These are phyloP conservation scores for Phalacrocorax carbo DNA, from an alignment of 2,113 vertebrate species.

Conservation along the genomic window DNA sequence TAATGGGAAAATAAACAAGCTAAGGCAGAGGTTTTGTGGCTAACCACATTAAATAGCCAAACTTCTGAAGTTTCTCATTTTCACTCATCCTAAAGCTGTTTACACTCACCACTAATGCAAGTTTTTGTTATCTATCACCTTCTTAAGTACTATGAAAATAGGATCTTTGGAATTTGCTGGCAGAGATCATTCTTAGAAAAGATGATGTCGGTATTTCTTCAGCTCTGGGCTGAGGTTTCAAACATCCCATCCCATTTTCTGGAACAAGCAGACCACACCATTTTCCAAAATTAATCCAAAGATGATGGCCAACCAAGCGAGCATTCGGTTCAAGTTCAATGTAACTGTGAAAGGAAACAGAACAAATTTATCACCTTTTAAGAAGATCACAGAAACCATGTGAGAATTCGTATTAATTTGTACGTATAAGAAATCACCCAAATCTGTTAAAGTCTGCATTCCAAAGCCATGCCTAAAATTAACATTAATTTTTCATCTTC, in stretches of 20 bases:
- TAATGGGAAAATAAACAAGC: neutral
- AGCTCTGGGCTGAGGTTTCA: slow-evolving; percentile 31
- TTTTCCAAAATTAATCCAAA: slow-evolving; percentile 85
- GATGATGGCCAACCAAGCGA: slow-evolving; percentile 80
- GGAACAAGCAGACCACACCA: slow-evolving; percentile 72
- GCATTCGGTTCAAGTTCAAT: slow-evolving; percentile 82
- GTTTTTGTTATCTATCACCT: neutral
- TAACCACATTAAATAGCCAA: neutral
- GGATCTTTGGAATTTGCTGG: neutral
- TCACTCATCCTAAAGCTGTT: neutral
- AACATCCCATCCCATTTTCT: slow-evolving; percentile 73
- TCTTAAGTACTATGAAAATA: neutral
- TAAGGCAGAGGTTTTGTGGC: neutral
- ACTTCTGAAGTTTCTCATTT: neutral
- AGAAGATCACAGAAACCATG: neutral
- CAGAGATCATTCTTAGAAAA: neutral
- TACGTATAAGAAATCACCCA: neutral
- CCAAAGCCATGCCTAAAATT: neutral
- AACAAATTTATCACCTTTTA: neutral
- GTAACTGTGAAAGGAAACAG: slow-evolving; percentile 79
- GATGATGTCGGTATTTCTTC: neutral
- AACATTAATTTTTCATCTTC: neutral
- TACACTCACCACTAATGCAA: neutral
- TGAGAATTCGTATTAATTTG: neutral
- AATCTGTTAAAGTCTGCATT: neutral